A percentile compares a stretch with the other conserved stretches of the same genome.
Conservation (phyloP, 2,797 vertebrate genomes). For the Ataeniobius toweri region DNA sequence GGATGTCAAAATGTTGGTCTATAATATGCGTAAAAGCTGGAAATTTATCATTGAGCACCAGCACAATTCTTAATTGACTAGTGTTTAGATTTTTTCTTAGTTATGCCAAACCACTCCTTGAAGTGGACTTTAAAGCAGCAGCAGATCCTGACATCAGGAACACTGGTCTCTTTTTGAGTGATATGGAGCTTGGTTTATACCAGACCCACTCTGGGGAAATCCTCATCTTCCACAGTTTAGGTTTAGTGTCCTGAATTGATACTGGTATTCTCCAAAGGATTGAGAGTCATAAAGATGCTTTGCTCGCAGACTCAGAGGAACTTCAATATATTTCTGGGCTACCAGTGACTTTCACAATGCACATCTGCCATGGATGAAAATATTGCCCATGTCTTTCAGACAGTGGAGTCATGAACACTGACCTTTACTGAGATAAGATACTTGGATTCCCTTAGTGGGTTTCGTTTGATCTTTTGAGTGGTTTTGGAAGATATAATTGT, state of each 20-base stretch:
- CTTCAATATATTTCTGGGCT: slow-evolving; percentile 6
- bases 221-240: background rate
- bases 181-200: background rate
- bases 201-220: background rate
- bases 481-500: slow-evolving; percentile 9
- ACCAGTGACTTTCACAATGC: slow-evolving; percentile 3
- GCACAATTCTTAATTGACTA: background rate
- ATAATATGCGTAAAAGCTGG: background rate
- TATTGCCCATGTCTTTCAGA: slow-evolving; percentile 12
- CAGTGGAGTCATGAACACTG: slow-evolving; percentile 20
- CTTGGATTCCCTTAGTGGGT: slow-evolving; percentile 7
- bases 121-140: background rate
- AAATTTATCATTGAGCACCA: no score
- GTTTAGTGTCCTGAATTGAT: background rate
- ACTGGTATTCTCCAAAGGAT: background rate
- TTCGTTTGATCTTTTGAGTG: slow-evolving; percentile 14
- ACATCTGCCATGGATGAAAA: slow-evolving; percentile 1
- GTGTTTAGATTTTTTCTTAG: background rate
- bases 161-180: background rate
- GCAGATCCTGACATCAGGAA: background rate
- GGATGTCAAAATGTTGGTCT: background rate
- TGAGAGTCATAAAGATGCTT: background rate
- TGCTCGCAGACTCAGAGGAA: background rate
- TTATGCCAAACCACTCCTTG: background rate
- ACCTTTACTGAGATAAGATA: slow-evolving; percentile 17